Percentiles rank a stretch among this genome's conserved stretches.
These are phyloP conservation scores for Rhaphigaster nebulosa DNA, from an alignment of 2,888 invertebrate genomes.

Conservation along the genomic window DNA sequence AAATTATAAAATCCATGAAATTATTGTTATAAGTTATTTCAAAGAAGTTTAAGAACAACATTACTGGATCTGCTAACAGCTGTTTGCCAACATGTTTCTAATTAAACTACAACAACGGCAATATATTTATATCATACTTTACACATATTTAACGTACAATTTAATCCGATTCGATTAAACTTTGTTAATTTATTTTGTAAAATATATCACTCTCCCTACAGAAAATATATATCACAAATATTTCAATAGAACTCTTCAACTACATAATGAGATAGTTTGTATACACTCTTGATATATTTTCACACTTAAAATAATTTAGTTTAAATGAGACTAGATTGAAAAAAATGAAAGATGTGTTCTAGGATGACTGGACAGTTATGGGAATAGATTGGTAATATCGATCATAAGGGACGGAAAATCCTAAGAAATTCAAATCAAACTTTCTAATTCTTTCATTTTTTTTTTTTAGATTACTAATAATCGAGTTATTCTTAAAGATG, in stretches of 20 bases:
- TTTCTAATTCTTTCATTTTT: background rate
- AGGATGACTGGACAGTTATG: slow-evolving; percentile 13
- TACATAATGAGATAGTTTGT: slow-evolving; percentile 14
- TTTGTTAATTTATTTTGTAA: slow-evolving; percentile 16
- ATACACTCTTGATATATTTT: background rate
- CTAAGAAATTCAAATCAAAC: background rate
- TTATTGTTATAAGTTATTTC: background rate
- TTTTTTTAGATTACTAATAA: background rate
- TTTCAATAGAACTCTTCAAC: slow-evolving; percentile 19
- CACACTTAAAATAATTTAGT: background rate
- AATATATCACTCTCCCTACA: slow-evolving; percentile 27
- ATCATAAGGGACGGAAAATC: slow-evolving; percentile 21
- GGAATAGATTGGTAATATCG: background rate
- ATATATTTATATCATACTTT: background rate
- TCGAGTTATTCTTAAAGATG: background rate
- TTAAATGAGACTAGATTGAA: slow-evolving; percentile 13
- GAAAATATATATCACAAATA: slow-evolving; percentile 20
- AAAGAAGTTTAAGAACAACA: background rate
- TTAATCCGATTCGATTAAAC: background rate
- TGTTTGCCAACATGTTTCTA: background rate
- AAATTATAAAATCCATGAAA: background rate
- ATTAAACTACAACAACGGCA: background rate
- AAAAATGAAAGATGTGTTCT: background rate
- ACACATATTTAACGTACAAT: background rate
- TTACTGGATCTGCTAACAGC: background rate